These are phyloP conservation scores for Cyrtorhinus lividipennis DNA, from an alignment of 1,140 invertebrate genomes.

Conservation along the genomic window DNA sequence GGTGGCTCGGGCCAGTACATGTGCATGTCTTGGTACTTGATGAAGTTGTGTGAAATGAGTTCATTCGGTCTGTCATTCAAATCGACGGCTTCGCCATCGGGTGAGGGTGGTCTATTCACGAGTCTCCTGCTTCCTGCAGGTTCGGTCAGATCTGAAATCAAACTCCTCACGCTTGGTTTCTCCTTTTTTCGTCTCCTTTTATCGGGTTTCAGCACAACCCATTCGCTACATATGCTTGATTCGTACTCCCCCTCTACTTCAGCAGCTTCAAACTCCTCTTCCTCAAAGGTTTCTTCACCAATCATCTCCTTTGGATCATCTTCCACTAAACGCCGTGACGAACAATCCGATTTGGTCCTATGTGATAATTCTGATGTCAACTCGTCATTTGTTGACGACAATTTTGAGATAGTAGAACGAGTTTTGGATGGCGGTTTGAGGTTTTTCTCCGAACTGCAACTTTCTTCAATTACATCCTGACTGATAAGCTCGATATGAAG, in stretches of 20 bases:
- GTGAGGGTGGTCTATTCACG: neutral
- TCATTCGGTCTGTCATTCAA: neutral
- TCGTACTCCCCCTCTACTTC: neutral
- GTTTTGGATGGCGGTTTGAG: neutral
- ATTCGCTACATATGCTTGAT: neutral
- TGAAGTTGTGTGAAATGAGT: neutral
- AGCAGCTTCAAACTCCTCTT: neutral
- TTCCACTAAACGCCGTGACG: neutral
- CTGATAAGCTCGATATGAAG: neutral
- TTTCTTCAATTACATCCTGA: neutral
- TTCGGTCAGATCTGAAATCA: neutral
- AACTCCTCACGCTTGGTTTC: neutral
- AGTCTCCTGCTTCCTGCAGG: neutral
- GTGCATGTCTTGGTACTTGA: neutral
- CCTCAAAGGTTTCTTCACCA: neutral
- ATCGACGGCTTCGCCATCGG: neutral
- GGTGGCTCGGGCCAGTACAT: neutral
- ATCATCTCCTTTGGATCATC: neutral
- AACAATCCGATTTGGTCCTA: neutral
- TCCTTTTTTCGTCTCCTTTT: neutral
- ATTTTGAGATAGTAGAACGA: neutral
- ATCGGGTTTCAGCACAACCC: neutral
- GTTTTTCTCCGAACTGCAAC: too few species aligned
- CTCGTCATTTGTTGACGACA: neutral
- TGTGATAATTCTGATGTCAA: neutral